Percentiles rank a stretch among this genome's conserved stretches.
Evolutionary conservation across 2,113 vertebrate genomes (phyloP).

Genomic region (Gopherus flavomarginatus): DNA sequence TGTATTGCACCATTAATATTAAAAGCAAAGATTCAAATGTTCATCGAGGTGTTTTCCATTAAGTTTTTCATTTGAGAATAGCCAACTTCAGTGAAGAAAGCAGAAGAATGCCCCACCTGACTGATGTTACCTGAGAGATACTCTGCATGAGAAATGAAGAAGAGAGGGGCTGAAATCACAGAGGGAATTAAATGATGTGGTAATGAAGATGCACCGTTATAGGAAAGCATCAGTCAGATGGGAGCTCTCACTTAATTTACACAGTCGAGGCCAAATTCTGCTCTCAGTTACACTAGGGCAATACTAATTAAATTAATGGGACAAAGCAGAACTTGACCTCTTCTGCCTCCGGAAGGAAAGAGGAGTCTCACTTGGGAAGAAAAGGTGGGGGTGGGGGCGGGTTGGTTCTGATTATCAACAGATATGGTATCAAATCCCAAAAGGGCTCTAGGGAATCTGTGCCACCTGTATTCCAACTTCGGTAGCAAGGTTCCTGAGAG

Average conservation of each 20-base stretch:
- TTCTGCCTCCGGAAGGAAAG: constrained; percentile 7
- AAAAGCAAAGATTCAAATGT: constrained; percentile 22
- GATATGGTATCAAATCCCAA: not conserved
- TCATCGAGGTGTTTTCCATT: not conserved
- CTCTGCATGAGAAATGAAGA: not conserved
- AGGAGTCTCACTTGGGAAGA: not conserved
- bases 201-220: constrained; percentile 43
- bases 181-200: constrained; percentile 33
- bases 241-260: constrained; percentile 51
- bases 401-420: not conserved
- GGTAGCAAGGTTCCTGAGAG: not conserved
- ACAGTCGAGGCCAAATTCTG: constrained; percentile 22
- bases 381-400: rapidly evolving
- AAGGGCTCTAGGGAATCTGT: not conserved
- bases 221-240: constrained; percentile 50
- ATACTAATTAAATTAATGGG: constrained; percentile 60
- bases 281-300: constrained; percentile 53
- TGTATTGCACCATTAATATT: constrained; percentile 21
- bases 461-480: not conserved
- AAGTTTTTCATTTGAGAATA: not conserved
- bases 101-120: not conserved
- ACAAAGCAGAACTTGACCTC: constrained; percentile 33
- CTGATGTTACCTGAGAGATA: not conserved
- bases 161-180: constrained; percentile 8
- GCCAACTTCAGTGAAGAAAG: not conserved